Conservation (phyloP, 2,797 vertebrate genomes). For the Hylomyscus alleni region DNA sequence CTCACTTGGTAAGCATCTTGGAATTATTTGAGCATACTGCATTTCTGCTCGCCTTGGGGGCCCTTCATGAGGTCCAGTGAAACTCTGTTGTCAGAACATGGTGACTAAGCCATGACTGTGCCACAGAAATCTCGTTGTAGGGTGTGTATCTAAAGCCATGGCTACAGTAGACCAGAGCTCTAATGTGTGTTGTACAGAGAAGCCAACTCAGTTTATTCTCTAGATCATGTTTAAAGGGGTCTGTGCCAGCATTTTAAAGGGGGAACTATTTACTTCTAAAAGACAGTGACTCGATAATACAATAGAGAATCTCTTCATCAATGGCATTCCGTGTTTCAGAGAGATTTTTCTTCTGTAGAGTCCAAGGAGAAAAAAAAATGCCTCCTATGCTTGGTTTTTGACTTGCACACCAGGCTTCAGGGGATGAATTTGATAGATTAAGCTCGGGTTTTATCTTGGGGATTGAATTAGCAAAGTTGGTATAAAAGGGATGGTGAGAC, state of each 20-base stretch:
- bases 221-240: background rate
- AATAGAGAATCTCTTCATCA: constrained; percentile 41
- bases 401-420: background rate
- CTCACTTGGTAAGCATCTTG: constrained; percentile 87
- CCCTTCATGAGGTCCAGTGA: background rate
- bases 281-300: constrained; percentile 13
- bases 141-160: constrained; percentile 69
- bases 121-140: constrained; percentile 74
- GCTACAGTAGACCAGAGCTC: constrained; percentile 33
- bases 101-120: constrained; percentile 72
- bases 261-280: background rate
- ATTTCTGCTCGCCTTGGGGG: constrained; percentile 54
- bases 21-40: constrained; percentile 72
- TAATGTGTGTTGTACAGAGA: constrained; percentile 63
- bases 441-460: constrained; percentile 47
- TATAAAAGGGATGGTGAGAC: background rate
- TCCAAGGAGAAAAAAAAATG: background rate
- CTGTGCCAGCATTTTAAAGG: constrained; percentile 26
- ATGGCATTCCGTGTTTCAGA: background rate
- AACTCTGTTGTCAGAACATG: constrained; percentile 67
- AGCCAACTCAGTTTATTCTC: constrained; percentile 70
- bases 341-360: constrained; percentile 32
- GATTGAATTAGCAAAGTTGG: constrained; percentile 14
- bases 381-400: background rate
- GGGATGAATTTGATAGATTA: constrained; percentile 28